Percentiles rank a stretch among this genome's conserved stretches.
These are phyloP conservation scores for Acleris emargana DNA, from an alignment of 2,888 invertebrate genomes.

Conservation along the genomic window DNA sequence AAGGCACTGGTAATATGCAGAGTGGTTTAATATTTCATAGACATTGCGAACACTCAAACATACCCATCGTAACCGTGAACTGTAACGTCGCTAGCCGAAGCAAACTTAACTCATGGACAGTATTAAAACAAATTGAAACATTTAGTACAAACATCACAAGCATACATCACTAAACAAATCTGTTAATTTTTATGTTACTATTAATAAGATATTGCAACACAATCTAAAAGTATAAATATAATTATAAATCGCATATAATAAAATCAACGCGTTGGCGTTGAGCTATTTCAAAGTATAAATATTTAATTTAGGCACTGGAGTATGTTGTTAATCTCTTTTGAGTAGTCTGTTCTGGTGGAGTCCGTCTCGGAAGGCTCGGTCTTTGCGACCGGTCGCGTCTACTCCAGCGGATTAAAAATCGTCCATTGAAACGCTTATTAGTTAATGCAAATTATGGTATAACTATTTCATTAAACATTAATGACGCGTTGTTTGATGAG, in stretches of 20 bases:
- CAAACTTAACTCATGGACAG: constrained; percentile 67
- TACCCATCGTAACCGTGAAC: constrained; percentile 57
- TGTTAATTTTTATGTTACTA: constrained; percentile 47
- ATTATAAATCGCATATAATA: constrained; percentile 34
- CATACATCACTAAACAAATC: constrained; percentile 54
- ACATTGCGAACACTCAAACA: constrained; percentile 60
- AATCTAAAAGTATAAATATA: constrained; percentile 33
- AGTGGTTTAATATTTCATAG: constrained; percentile 57
- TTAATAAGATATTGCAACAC: constrained; percentile 53
- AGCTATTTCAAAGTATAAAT: constrained; percentile 32
- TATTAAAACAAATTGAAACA: constrained; percentile 72
- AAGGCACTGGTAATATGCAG: constrained; percentile 72
- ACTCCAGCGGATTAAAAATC: constrained; percentile 15
- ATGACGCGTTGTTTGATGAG: too few species aligned
- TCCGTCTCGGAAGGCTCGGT: constrained; percentile 23
- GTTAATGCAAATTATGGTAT: constrained; percentile 30
- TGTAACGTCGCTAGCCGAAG: constrained; percentile 54
- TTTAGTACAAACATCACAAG: constrained; percentile 63
- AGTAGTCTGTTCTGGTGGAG: constrained; percentile 22
- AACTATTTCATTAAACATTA: constrained; percentile 26
- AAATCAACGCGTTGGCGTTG: constrained; percentile 25
- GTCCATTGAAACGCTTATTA: constrained; percentile 17
- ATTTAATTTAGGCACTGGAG: constrained; percentile 36
- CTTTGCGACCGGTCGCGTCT: neutral
- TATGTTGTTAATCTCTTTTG: constrained; percentile 35